Evolutionary conservation across 1,140 invertebrate species (phyloP).

Genomic region (Zaprionus inermis): DNA sequence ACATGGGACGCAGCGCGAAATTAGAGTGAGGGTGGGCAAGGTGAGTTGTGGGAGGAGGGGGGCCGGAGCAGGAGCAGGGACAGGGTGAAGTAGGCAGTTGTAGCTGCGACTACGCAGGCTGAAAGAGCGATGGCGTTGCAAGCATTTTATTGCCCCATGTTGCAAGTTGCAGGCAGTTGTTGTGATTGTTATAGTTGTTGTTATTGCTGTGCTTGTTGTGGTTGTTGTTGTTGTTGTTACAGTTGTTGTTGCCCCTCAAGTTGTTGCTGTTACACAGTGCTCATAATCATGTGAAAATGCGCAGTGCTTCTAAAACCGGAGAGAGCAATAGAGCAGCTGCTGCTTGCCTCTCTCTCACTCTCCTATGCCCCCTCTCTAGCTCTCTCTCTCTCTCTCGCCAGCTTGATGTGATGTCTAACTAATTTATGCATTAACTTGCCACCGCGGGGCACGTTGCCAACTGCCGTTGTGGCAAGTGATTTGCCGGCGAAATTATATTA

Average conservation of each 20-base stretch:
- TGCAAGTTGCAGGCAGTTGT: background rate
- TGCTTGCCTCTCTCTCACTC: background rate
- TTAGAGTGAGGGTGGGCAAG: constrained; percentile 4
- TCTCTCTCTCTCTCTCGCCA: background rate
- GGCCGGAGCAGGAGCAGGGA: background rate
- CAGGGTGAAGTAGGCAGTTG: background rate
- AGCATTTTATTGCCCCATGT: constrained; percentile 57
- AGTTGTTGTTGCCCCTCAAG: background rate
- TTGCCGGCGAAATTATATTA: constrained; percentile 20
- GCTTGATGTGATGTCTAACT: constrained; percentile 40
- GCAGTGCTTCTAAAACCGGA: constrained; percentile 52
- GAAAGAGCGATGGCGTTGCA: background rate
- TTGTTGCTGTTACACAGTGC: constrained; percentile 31
- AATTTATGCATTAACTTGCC: constrained; percentile 42
- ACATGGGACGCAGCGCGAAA: constrained; percentile 41
- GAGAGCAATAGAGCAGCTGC: background rate
- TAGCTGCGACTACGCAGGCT: background rate
- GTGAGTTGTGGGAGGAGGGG: too few species aligned
- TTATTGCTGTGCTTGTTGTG: constrained; percentile 31
- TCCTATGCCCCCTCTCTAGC: too few species aligned
- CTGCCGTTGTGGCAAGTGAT: constrained; percentile 12
- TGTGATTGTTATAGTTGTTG: constrained; percentile 17
- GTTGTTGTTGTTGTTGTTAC: constrained; percentile 9
- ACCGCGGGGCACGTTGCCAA: constrained; percentile 22
- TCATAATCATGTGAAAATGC: constrained; percentile 78